Conservation (phyloP, 2,113 vertebrate genomes). For the Lepus europaeus region DNA sequence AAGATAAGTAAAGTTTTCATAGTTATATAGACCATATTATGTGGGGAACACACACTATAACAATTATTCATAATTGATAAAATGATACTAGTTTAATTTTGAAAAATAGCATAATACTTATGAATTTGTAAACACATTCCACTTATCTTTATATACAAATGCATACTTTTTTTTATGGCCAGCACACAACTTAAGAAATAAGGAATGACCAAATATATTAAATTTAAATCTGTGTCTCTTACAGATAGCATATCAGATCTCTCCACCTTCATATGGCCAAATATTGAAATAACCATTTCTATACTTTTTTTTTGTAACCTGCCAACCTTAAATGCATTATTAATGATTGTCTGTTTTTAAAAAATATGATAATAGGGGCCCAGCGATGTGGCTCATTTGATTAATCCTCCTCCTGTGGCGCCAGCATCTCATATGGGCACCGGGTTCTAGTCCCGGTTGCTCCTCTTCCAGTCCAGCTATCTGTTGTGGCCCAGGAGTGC, state of each 20-base stretch:
- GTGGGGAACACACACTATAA: background rate
- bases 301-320: background rate
- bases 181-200: background rate
- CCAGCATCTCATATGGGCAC: no score
- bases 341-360: background rate
- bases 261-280: background rate
- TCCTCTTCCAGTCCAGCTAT: no score
- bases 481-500: no score
- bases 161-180: background rate
- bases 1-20: background rate
- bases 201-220: background rate
- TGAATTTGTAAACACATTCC: background rate
- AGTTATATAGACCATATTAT: background rate
- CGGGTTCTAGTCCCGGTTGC: no score
- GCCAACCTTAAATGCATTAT: background rate
- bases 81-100: background rate
- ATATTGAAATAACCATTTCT: background rate
- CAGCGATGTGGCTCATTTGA: no score
- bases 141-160: background rate
- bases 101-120: slow-evolving; percentile 29
- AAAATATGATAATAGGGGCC: background rate
- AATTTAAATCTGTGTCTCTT: background rate
- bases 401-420: no score
- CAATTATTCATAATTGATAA: background rate
- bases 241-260: background rate